Evolutionary conservation across 1,140 invertebrate genomes (phyloP).

Genomic region (Phocides pigmalion): DNA sequence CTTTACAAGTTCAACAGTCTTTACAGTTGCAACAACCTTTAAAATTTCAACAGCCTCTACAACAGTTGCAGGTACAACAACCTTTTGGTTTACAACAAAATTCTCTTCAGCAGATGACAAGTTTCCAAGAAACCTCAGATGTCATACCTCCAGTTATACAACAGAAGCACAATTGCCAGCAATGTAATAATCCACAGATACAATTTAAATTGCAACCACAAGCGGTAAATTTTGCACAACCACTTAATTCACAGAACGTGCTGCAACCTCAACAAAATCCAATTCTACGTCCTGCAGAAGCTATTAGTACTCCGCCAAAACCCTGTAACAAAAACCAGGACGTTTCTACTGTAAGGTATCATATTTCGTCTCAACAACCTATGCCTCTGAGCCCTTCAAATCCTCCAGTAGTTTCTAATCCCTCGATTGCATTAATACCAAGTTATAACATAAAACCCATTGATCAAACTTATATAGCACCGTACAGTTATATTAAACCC

Average conservation of each 20-base stretch:
- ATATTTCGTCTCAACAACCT: slow-evolving; percentile 6
- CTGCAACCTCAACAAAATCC: slow-evolving; percentile 6
- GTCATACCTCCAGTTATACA: slow-evolving; percentile 18
- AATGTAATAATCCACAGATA: slow-evolving; percentile 13
- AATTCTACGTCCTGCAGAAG: slow-evolving; percentile 1
- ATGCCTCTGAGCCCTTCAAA: not conserved
- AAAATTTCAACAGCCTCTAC: slow-evolving; percentile 28
- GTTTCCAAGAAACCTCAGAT: slow-evolving; percentile 24
- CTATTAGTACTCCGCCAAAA: not conserved
- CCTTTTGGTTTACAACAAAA: not conserved
- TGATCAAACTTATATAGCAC: not conserved
- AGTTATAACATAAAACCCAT: slow-evolving; percentile 3
- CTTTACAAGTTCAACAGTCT: slow-evolving; percentile 27
- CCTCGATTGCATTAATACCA: not conserved
- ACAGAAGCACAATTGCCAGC: slow-evolving; percentile 25
- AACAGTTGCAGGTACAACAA: slow-evolving; percentile 5
- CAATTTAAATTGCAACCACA: slow-evolving; percentile 3
- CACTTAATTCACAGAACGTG: not conserved
- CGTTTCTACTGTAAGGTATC: slow-evolving; percentile 2
- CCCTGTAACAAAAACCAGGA: not conserved
- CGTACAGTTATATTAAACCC: slow-evolving; percentile 10
- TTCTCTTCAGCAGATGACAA: slow-evolving; percentile 21
- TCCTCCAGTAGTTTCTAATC: not conserved
- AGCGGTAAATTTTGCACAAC: not conserved
- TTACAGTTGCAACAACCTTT: slow-evolving; percentile 16